Base-by-base conservation (phyloP, 2,797 vertebrate genomes). In the Echiichthys vipera region DNA sequence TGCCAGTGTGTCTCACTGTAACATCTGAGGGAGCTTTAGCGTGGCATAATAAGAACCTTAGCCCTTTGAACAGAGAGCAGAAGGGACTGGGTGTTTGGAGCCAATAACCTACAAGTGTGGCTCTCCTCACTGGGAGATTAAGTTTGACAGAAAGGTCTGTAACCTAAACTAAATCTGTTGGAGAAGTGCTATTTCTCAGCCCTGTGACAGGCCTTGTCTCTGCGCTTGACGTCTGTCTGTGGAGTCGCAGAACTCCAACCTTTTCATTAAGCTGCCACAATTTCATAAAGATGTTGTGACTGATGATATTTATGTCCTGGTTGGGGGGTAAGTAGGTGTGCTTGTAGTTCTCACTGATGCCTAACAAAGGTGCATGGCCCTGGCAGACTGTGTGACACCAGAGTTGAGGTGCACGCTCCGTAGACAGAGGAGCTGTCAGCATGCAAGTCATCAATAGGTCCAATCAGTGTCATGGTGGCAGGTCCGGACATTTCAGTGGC, bases 1-100 rank as follows among this genome's bases (percentile, higher is more conserved):
- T 61, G 64, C 50, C 59, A 36, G 4, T 67, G 70, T 79, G 82
- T 80, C 53, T 80, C 27, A 73, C 51, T 45, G 55, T n/a, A 65
- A 71, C 58, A 67, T 55, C 43, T 25, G 42, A 74, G 25, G 17
- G 43, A 54, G 42, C 22, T 53, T 55, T 1, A 30, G 29, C 27
- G 2, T 7, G 32, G 25, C 12, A 37, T 29, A 57, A 34, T 30
- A 36, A 59, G 32, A 56, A 64, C 62, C 45, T 59, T 14, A 36
- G 37, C 45, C 36, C 40, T 53, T n/a, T 36, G 42, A 71, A 14
- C n/a, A 69, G 37, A 24, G 40, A 62, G 57, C 46, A 18, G 42
- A 24, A 46, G 49, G 9, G 55, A 69, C 17, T 12, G 2, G 13
- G 30, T 42, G 46, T 40, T 18, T 49, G 17, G 22, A 40, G 66